Base-by-base conservation (phyloP, 2,888 invertebrate species). In the Nipponacmea schrenckii region DNA sequence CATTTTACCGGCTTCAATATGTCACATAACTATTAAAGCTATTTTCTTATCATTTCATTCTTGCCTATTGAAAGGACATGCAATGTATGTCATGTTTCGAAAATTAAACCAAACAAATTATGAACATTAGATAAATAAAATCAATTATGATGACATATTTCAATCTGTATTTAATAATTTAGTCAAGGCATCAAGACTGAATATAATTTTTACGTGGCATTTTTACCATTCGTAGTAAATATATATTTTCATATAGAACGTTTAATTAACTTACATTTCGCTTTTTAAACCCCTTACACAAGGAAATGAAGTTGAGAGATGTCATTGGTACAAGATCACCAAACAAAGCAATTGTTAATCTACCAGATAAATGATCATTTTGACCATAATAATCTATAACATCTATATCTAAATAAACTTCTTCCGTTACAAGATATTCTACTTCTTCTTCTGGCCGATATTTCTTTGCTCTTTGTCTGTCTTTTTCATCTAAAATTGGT, bases 361-460 rank as follows among this genome's bases (percentile, higher is more conserved):
- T 72, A n/a, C 79, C 79, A n/a, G 31, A 68, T 50, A 66, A 74
- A 14, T 75, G 72, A 4, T 74, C 68, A 0, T 73, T 72, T 0
- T 74, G 72, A 2, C 77, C 76, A 66, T 79, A 75, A 68, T 73
- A 70, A 69, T 84, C 77, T 63, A 76, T 74, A 67, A 85, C 78
- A 56, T 72, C 71, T 8, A 86, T 68, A 64, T 86, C 86, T 67
- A 86, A 84, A 77, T 78, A 86, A 8, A 81, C 84, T 70, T 85
- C 85, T 24, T 86, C 83, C 10, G 86, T 86, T 26, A 86, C 81
- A 15, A 65, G 8, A 62, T 39, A 27, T 31, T 39, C n/a, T 2
- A 39, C 64, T 64, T 64, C 31, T 14, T 39, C 64, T 64, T 64
- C 27, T 20, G n/a, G 62, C 14, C 62, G 24, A 24, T 5, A 20